phyloP scores from a whole-genome alignment of 35 echinoderm and acorn worm species.

The Ophiothrix spiculata region DNA sequence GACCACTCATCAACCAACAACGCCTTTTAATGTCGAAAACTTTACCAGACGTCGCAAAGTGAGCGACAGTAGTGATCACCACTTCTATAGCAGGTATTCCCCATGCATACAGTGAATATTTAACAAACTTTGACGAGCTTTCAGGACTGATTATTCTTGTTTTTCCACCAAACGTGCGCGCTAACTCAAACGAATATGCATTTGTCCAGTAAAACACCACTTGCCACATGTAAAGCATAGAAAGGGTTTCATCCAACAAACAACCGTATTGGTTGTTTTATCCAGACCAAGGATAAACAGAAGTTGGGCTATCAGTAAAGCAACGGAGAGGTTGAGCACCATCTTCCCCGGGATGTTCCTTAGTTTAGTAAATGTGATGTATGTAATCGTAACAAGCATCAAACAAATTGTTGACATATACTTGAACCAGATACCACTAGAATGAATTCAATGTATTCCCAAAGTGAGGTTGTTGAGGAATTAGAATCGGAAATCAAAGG shows the following conservation, averaged over 20 bases:
- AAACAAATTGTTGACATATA: not conserved
- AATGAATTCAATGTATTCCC: too few relatives aligned
- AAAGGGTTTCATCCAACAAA: not conserved
- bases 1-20: not conserved
- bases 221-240: not conserved
- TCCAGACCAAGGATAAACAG: not conserved
- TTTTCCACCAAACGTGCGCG: not conserved
- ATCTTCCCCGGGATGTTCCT: slow-evolving; percentile 28
- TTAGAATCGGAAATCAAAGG: not conserved
- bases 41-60: not conserved
- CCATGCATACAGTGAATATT: slow-evolving; percentile 1
- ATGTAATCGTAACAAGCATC: not conserved
- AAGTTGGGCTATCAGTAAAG: not conserved
- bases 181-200: not conserved
- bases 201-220: not conserved
- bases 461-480: not conserved
- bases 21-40: not conserved
- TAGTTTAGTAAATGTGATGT: not conserved
- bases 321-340: not conserved
- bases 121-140: not conserved
- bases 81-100: not conserved
- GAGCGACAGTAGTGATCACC: not conserved
- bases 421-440: not conserved
- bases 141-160: not conserved
- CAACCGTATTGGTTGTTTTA: not conserved